Base-by-base conservation (phyloP, 2,797 vertebrate species). In the Myotis myotis region DNA sequence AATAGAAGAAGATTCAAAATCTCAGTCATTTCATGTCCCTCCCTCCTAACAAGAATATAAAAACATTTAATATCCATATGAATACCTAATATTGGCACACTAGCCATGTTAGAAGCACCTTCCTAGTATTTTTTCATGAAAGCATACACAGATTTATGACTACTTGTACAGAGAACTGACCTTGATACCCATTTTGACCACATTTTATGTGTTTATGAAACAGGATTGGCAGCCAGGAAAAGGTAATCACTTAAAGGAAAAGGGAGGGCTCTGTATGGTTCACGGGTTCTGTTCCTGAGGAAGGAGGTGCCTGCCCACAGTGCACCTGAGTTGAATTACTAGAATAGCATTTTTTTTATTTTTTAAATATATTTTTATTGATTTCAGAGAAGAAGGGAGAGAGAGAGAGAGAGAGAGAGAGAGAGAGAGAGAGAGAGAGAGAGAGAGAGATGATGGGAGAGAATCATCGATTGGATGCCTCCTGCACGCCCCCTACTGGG, bases 221-320 rank as follows among this genome's bases (percentile, higher is more conserved):
- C 0, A 38, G 8, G 5, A 55, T 25, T 10, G 20, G 36, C 22
- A 9, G 36, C 36, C 3, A 0, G 6, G 38, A 7, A 41, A 13
- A 8, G 23, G 38, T 19, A 12, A 8, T 15, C 70, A 15, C 41
- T 25, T 38, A 71, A 41, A 7, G 3, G 3, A 15, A 22, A 23
- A 41, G 62, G 51, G 25, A 19, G 20, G 10, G 6, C 7, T 87
- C 20, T 49, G 0, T 36, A 55, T 47, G 6, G 53, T 8, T 86
- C 13, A 68, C 4, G 75, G 51, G 22, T 20, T 71, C 22, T 16
- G 70, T 41, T 71, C 38, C 2, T 23, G 22, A 0, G 41, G 85
- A n/a, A 76, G 36, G 28, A 6, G n/a, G 44, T 41, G 36, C 12
- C 36, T 71, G 22, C 22, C 44, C 84, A 38, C 36, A 53, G 66